Evolutionary conservation across 2,888 invertebrate genomes (phyloP).

Genomic region (Spialia ferax): DNA sequence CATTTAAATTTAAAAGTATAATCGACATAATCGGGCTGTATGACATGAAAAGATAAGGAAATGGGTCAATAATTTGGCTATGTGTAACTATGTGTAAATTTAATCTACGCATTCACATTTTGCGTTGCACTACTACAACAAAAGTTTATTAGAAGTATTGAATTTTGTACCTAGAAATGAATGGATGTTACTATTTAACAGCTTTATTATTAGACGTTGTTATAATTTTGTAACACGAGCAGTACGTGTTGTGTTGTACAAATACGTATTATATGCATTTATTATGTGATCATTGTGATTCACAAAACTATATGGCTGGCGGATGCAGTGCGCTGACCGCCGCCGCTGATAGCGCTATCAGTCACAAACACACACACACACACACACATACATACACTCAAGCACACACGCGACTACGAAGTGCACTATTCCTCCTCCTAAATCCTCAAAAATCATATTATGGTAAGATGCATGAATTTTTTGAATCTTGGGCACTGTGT

Average conservation of each 20-base stretch:
- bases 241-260: background rate
- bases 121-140: background rate
- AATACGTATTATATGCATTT: background rate
- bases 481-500: no score
- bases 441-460: no score
- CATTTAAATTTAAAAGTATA: conserved; percentile 8
- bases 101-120: background rate
- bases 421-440: no score
- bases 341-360: conserved; percentile 31
- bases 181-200: background rate
- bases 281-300: background rate
- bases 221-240: background rate
- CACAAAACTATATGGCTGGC: conserved; percentile 11
- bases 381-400: background rate
- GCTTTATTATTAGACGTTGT: background rate
- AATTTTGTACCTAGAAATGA: background rate
- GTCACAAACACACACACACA: background rate
- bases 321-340: conserved; percentile 25
- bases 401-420: no score
- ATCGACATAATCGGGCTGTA: conserved; percentile 7
- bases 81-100: background rate
- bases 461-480: no score
- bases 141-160: background rate
- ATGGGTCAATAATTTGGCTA: conserved; percentile 9
- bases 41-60: conserved; percentile 29